Evolutionary conservation across 1,140 invertebrate species (phyloP), one percentile per base, ranked within the genome.

Genomic region (Cyrtorhinus lividipennis): DNA sequence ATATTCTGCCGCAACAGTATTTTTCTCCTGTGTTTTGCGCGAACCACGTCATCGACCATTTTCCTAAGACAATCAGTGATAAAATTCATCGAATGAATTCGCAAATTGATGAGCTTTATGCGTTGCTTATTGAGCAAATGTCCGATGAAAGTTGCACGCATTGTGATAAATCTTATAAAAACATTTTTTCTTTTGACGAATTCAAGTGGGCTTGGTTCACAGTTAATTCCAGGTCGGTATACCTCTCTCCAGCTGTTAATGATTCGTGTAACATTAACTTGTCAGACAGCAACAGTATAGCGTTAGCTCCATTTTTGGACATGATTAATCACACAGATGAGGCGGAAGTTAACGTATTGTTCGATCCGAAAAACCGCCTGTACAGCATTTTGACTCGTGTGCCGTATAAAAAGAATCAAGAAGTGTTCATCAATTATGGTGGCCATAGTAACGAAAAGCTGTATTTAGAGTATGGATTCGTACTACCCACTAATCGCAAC

Each of bases 251-350:
- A 18, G 56, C 62, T 1, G 48, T 64, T 45, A 68, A 68, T 59
- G 60, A 44, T 23, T 62, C 63, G 46, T 66, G 66, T 63, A 53
- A 46, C 20, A 59, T 70, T 53, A 62, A 56, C 18, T 58, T 67
- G 8, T 57, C 64, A 12, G 67, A 73, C 65, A 66, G 72, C 30
- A 74, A 79, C 56, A 66, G 59, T 67, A 68, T 77, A 60, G 81
- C 81, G 2, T 68, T 84, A 22, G 80, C 78, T n/a, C 83, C 83
- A 20, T 80, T 77, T 65, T 72, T 85, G 0, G 83, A 84, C 71
- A 71, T 84, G 65, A 71, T 83, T 12, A 84, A 84, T 71, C 82
- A 84, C 70, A 75, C 73, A 2, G 65, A 71, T 56, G 30, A 67
- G 26, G 66, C 69, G 15, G 64, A 66, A 61, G 69, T 71, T 53